Base-by-base conservation (phyloP, 2,113 vertebrate species). In the Phalacrocorax pelagicus region DNA sequence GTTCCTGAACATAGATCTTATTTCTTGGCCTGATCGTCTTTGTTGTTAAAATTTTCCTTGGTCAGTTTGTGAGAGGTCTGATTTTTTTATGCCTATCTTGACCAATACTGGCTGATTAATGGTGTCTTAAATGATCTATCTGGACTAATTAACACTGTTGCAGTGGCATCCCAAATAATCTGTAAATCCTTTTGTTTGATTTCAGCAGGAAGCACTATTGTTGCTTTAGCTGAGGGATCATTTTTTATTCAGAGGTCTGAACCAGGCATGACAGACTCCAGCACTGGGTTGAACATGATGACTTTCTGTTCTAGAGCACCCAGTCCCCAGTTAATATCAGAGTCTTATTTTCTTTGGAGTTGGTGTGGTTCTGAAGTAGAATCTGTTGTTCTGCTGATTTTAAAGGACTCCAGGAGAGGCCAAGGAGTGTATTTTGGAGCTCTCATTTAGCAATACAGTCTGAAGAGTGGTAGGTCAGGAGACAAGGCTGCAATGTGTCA, bases 191-290 rank as follows among this genome's bases (percentile, higher is more conserved):
- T 87, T 86, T 70, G 63, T 88, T 94, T 88, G 23, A 80, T 88
- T 93, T 87, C 19, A 2, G 18, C 62, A 49, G 77, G 49, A 24
- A 81, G 74, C 87, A 29, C 36, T 36, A 17, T 67, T 49, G 70
- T 88, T 94, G 79, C 20, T 93, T 82, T 92, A 91, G 85, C 84
- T 83, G 85, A 95, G 92, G 58, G 29, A 80, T 79, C 44, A 34
- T 81, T 86, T 96, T 94, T 93, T 86, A 83, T 94, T 93, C 71
- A 93, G 19, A 65, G 34, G 27, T 61, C 75, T 88, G 71, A 93
- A 88, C 36, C 47, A 65, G 52, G 67, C 66, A 19, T 16, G 1
- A 17, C 54, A 59, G 66, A 52, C 71, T 93, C 58, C 49, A 57
- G 54, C 66, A 24, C 23, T 40, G 57, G 26, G 42, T 22, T 63